These are phyloP conservation scores for Aspiorhynchus laticeps DNA, from an alignment of 2,113 vertebrate genomes.

Conservation along the genomic window DNA sequence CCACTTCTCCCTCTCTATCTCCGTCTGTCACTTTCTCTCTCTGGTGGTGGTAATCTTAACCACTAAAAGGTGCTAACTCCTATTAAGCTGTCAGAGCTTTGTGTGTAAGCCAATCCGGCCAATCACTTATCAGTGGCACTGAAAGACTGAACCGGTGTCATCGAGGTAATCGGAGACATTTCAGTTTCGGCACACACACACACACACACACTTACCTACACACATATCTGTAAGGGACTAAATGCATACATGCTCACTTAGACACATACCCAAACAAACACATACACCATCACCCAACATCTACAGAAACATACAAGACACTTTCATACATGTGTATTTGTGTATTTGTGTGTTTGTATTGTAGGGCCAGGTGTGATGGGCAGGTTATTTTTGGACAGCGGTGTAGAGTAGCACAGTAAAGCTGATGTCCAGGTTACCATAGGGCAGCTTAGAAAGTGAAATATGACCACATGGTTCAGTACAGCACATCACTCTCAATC, in stretches of 20 bases:
- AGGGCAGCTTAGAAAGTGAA: conserved; percentile 82
- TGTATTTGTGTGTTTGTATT: conserved; percentile 21
- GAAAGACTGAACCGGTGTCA: conserved; percentile 67
- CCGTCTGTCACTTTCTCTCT: conserved; percentile 25
- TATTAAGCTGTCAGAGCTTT: conserved; percentile 59
- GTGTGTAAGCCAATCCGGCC: conserved; percentile 70
- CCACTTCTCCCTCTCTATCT: conserved; percentile 12
- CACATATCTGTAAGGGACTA: conserved; percentile 7
- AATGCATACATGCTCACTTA: not conserved
- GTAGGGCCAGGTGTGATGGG: conserved; percentile 48
- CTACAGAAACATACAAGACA: conserved; percentile 2
- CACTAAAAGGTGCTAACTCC: conserved; percentile 71
- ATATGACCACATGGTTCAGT: conserved; percentile 69
- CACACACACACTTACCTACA: not conserved
- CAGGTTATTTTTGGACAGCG: conserved; percentile 62
- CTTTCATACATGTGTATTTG: not conserved
- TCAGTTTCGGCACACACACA: not conserved
- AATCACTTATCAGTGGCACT: conserved; percentile 74
- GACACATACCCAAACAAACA: not conserved
- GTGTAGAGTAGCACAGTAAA: conserved; percentile 67
- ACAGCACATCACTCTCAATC: conserved; percentile 73
- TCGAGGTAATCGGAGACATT: conserved; percentile 67
- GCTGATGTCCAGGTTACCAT: conserved; percentile 77
- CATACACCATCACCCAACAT: not conserved
- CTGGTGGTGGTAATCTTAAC: conserved; percentile 71